phyloP scores from a whole-genome alignment of 1,140 invertebrate species.

The Apis laboriosa region DNA sequence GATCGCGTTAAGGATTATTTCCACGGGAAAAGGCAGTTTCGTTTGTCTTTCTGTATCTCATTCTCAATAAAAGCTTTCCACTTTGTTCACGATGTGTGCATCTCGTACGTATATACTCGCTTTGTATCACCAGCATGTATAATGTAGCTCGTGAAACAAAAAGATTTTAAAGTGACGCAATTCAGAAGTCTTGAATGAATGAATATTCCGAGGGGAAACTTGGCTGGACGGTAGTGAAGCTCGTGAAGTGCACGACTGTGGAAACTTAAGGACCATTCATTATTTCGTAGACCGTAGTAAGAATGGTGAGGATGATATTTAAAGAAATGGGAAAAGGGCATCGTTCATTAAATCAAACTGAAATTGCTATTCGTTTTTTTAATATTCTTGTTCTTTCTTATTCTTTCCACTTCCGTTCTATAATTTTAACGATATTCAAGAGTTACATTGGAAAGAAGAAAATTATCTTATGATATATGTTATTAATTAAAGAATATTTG shows the following conservation, averaged over 20 bases:
- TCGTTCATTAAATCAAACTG: neutral
- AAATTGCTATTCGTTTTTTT: neutral
- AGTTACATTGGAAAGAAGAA: too few species aligned
- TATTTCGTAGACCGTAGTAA: constrained; percentile 21
- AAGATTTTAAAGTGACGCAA: constrained; percentile 28
- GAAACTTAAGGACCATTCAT: constrained; percentile 45
- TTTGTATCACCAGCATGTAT: constrained; percentile 31
- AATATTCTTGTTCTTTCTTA: neutral
- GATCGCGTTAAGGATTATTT: constrained; percentile 11
- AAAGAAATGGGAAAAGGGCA: neutral
- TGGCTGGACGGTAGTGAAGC: neutral
- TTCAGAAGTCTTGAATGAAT: constrained; percentile 40
- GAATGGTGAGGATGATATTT: neutral
- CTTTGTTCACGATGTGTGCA: neutral
- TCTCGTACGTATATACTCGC: neutral
- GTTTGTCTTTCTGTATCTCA: neutral
- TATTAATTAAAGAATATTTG: too few species aligned
- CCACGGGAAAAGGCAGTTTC: neutral
- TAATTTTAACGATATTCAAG: too few species aligned
- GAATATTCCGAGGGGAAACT: constrained; percentile 39
- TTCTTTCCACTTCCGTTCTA: neutral
- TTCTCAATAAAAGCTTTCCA: constrained; percentile 22
- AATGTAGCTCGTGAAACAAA: constrained; percentile 15
- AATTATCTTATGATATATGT: too few species aligned
- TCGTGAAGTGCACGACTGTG: constrained; percentile 26